These are phyloP conservation scores for Biston stratarius DNA, from an alignment of 2,888 invertebrate species.

Conservation along the genomic window DNA sequence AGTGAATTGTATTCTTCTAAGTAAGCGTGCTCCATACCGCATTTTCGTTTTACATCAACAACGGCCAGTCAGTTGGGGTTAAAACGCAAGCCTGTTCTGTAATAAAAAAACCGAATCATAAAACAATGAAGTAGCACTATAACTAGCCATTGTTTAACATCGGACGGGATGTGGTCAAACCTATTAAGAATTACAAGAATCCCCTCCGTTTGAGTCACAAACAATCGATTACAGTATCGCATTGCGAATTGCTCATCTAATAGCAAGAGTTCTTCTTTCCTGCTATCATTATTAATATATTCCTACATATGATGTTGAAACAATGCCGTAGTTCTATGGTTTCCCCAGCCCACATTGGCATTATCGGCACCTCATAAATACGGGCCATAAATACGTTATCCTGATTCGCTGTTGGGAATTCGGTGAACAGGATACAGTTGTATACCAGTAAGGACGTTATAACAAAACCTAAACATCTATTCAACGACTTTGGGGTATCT, in stretches of 20 bases:
- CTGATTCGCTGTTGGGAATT: constrained; percentile 32
- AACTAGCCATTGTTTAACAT: too few relatives aligned
- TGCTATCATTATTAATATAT: constrained; percentile 2
- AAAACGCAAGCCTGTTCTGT: too few relatives aligned
- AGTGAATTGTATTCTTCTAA: too few relatives aligned
- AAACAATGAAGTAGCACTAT: too few relatives aligned
- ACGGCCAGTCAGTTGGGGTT: too few relatives aligned
- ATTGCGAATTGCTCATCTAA: neutral
- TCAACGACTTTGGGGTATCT: neutral
- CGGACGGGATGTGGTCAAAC: too few relatives aligned
- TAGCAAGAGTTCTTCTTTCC: neutral
- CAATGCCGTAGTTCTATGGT: constrained; percentile 15
- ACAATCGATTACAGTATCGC: neutral
- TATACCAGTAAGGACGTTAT: constrained; percentile 14
- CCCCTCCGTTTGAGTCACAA: too few relatives aligned
- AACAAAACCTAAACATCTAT: neutral
- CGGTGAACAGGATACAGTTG: constrained; percentile 11
- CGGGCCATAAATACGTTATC: constrained; percentile 42
- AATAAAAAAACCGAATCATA: too few relatives aligned
- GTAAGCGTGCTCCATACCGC: too few relatives aligned
- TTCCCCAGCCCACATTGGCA: constrained; percentile 17
- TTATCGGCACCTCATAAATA: constrained; percentile 42
- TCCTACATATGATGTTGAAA: constrained; percentile 3
- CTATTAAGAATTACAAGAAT: too few relatives aligned
- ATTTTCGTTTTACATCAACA: too few relatives aligned